Evolutionary conservation across 2,888 invertebrate species (phyloP).

Genomic region (Ichneumon xanthorius): DNA sequence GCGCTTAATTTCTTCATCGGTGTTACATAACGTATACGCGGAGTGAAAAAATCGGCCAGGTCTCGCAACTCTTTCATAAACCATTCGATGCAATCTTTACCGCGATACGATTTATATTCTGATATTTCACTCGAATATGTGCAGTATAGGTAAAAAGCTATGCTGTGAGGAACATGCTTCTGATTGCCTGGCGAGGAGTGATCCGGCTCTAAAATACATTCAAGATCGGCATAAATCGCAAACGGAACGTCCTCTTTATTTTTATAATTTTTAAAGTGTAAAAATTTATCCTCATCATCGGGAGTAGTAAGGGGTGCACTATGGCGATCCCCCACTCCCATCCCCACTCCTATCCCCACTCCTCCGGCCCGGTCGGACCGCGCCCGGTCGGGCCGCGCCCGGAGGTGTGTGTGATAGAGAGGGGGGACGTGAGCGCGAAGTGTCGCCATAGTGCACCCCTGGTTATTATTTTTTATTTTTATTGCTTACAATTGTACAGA

Average conservation of each 20-base stretch:
- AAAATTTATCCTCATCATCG: slow-evolving; percentile 29
- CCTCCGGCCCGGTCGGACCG: too few species aligned
- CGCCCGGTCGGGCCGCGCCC: too few species aligned
- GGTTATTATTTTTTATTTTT: too few species aligned
- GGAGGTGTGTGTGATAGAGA: too few species aligned
- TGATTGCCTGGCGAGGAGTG: neutral
- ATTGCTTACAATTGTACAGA: too few species aligned
- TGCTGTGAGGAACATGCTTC: slow-evolving; percentile 65
- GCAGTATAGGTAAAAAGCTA: slow-evolving; percentile 71
- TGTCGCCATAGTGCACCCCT: too few species aligned
- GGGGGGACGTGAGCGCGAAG: too few species aligned
- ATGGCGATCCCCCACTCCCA: too few species aligned
- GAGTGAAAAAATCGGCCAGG: neutral
- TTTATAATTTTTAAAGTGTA: slow-evolving; percentile 33
- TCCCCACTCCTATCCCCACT: too few species aligned
- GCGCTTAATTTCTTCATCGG: too few species aligned
- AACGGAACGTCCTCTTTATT: slow-evolving; percentile 24
- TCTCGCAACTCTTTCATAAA: slow-evolving; percentile 25
- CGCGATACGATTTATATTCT: slow-evolving; percentile 25
- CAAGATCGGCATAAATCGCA: slow-evolving; percentile 18
- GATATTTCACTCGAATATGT: slow-evolving; percentile 43
- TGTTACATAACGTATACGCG: too few species aligned
- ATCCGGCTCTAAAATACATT: slow-evolving; percentile 14
- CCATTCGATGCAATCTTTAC: slow-evolving; percentile 30
- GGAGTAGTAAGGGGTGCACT: too few species aligned